Conservation (phyloP, 2,797 vertebrate species). For the Sus cebifrons region DNA sequence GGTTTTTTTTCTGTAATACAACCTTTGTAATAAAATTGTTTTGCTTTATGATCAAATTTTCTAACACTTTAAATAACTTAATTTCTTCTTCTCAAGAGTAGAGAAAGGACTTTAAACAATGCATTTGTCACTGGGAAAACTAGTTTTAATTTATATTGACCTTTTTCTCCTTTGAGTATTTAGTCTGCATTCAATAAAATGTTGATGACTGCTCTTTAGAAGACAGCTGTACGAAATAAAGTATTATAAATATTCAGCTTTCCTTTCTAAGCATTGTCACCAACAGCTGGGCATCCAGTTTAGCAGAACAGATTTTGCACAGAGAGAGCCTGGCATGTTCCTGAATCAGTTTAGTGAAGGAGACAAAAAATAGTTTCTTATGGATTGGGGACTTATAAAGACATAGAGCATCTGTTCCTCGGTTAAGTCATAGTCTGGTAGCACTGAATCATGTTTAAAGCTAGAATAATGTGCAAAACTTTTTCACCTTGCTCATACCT, state of each 20-base stretch:
- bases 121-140: conserved; percentile 89
- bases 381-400: conserved; percentile 91
- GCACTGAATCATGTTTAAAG: conserved; percentile 90
- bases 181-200: conserved; percentile 92
- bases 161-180: conserved; percentile 92
- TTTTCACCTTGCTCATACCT: conserved; percentile 88
- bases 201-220: conserved; percentile 93
- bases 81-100: conserved; percentile 67
- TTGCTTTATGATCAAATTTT: conserved; percentile 50
- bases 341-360: conserved; percentile 90
- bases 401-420: conserved; percentile 92
- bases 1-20: conserved; percentile 1
- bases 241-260: conserved; percentile 94
- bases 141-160: conserved; percentile 92
- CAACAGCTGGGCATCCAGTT: conserved; percentile 93
- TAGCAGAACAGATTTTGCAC: conserved; percentile 91
- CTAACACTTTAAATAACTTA: conserved; percentile 63
- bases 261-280: conserved; percentile 91
- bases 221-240: conserved; percentile 93
- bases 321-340: conserved; percentile 89
- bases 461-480: conserved; percentile 88
- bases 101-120: conserved; percentile 86
- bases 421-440: conserved; percentile 89
- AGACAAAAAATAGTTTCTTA: conserved; percentile 90
- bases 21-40: neutral